Percentiles rank a stretch among this genome's conserved stretches.
Evolutionary conservation across 2,888 invertebrate species (phyloP).

Genomic region (Diaphora mendica): DNA sequence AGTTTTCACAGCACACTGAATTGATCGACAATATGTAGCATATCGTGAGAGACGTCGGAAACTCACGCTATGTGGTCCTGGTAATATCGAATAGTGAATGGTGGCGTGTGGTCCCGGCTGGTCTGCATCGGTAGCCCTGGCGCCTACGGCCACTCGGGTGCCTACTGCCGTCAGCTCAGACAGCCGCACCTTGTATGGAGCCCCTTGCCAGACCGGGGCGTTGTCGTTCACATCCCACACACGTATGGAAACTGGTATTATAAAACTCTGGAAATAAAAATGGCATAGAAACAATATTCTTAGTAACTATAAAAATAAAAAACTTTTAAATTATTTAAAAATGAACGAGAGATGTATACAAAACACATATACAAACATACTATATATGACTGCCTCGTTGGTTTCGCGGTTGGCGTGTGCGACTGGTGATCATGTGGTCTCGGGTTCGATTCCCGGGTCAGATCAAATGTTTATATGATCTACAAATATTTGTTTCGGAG

Average conservation of each 20-base stretch:
- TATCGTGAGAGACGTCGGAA: not conserved
- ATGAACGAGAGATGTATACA: too few species aligned
- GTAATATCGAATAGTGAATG: slow-evolving; percentile 92
- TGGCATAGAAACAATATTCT: too few species aligned
- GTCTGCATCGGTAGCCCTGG: slow-evolving; percentile 93
- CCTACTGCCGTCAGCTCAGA: slow-evolving; percentile 92
- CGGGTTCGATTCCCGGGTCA: too few species aligned
- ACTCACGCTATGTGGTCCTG: slow-evolving; percentile 91
- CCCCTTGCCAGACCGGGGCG: slow-evolving; percentile 93
- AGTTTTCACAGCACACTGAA: not conserved
- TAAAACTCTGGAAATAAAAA: slow-evolving; percentile 87
- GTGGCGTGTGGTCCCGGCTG: slow-evolving; percentile 96
- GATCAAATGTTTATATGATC: too few species aligned
- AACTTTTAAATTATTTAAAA: too few species aligned
- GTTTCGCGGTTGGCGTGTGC: too few species aligned
- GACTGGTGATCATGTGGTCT: too few species aligned
- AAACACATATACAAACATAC: too few species aligned
- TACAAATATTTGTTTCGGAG: too few species aligned
- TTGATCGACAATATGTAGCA: not conserved
- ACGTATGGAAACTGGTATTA: slow-evolving; percentile 93
- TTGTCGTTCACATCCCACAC: slow-evolving; percentile 97
- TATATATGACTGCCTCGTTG: too few species aligned
- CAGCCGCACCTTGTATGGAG: slow-evolving; percentile 93
- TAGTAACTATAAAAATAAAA: too few species aligned
- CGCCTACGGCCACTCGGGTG: slow-evolving; percentile 91